Conservation (phyloP, 2,888 invertebrate genomes). For the Pristionchus exspectatus region DNA sequence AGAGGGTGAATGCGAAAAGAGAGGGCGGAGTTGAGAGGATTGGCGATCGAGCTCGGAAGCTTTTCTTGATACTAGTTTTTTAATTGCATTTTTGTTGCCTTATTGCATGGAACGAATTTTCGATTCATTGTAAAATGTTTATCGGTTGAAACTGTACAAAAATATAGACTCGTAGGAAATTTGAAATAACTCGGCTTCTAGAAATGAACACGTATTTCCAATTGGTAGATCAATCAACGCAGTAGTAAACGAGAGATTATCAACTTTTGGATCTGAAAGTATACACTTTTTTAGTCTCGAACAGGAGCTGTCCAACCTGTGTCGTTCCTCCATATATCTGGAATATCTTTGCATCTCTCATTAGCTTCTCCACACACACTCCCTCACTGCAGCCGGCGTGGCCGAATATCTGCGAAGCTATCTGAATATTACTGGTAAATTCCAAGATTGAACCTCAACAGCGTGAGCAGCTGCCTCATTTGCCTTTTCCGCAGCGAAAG, state of each 20-base stretch:
- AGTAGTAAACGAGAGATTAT: slow-evolving; percentile 21
- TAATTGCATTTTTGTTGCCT: not conserved
- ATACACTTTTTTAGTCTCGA: not conserved
- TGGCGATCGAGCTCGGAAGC: not conserved
- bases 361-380: slow-evolving; percentile 96
- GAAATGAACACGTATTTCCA: not conserved
- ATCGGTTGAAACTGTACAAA: not conserved
- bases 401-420: slow-evolving; percentile 66
- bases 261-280: slow-evolving; percentile 42
- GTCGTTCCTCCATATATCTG: slow-evolving; percentile 99
- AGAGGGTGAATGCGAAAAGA: not conserved
- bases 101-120: too few relatives aligned
- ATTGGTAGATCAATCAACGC: not conserved
- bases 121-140: not conserved
- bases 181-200: not conserved
- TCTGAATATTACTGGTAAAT: not conserved
- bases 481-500: slow-evolving; percentile 91
- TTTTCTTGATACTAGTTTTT: too few relatives aligned
- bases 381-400: slow-evolving; percentile 88
- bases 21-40: not conserved
- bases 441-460: slow-evolving; percentile 82
- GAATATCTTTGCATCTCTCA: slow-evolving; percentile 98
- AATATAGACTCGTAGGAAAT: not conserved
- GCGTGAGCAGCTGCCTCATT: slow-evolving; percentile 95
- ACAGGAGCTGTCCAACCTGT: slow-evolving; percentile 57